Evolutionary conservation across 2,797 vertebrate species (phyloP).

Genomic region (Oreonectes daqikongensis): DNA sequence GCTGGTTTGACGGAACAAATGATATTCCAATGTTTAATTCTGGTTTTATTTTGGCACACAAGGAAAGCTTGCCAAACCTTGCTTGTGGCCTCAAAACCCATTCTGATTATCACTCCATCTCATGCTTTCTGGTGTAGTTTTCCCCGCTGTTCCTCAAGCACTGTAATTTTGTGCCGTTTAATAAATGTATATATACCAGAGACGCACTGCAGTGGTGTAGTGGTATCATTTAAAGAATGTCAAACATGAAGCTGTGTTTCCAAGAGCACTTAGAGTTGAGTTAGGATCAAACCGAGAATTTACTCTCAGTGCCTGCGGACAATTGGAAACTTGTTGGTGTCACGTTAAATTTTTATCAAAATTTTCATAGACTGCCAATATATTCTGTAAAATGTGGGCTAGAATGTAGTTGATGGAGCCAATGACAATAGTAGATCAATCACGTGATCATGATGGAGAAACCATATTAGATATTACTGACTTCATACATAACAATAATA

Average conservation of each 20-base stretch:
- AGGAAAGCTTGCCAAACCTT: constrained; percentile 1
- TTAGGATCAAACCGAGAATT: constrained; percentile 17
- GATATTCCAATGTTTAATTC: constrained; percentile 4
- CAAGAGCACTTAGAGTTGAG: constrained; percentile 17
- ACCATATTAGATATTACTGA: constrained; percentile 4
- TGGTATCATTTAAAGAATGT: constrained; percentile 10
- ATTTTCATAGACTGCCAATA: background rate
- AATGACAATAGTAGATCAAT: background rate
- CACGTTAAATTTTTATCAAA: background rate
- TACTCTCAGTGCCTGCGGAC: background rate
- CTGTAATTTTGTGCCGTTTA: constrained; percentile 12
- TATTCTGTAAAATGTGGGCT: background rate
- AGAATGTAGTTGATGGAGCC: constrained; percentile 8
- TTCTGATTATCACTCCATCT: constrained; percentile 12
- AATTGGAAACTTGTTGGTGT: constrained; percentile 3
- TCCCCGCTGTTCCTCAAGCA: background rate
- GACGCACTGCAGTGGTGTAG: constrained; percentile 12
- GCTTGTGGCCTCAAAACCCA: constrained; percentile 6
- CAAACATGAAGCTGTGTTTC: constrained; percentile 8
- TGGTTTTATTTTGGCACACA: background rate
- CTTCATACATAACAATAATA: background rate
- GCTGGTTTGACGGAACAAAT: background rate
- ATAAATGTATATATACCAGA: background rate
- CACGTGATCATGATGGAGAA: constrained; percentile 26
- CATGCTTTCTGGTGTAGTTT: constrained; percentile 5